Evolutionary conservation across 2,888 invertebrate genomes (phyloP), one percentile per base, ranked within the genome.

Genomic region (Dryocosmus kuriphilus): DNA sequence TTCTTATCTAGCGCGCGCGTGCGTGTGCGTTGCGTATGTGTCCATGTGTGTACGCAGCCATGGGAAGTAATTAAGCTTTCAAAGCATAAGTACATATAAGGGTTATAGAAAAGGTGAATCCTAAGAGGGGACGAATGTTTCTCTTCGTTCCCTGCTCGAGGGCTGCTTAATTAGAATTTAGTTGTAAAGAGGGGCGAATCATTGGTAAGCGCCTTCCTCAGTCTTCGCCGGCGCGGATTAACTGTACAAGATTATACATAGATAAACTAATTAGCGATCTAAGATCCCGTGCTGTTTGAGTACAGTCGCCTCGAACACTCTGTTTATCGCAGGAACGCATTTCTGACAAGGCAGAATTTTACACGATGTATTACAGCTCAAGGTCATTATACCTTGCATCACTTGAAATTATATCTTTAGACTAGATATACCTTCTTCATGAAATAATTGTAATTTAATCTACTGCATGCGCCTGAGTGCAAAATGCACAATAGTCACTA

Each of bases 91-190:
- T 30, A 7, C 27, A 32, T 62, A n/a, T 30, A 1, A 30, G 6
- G 14, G 5, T 1, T 67, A 67, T 46, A 67, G 67, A 75, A 80
- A 80, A 82, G 82, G 82, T 80, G 65, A 67, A 82, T 67, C 71
- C 80, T 78, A 73, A 80, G 78, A 82, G 81, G 57, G 78, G 78
- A 75, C 79, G 78, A 78, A 79, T 74, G 77, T 78, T 81, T 81
- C 80, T 81, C 80, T 77, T 46, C 83, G 81, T 82, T 83, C 84
- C 78, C 83, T 82, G 80, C 82, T 81, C 84, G 83, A 86, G 87
- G 86, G 87, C 85, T 87, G 86, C 84, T 88, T 88, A 88, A 88
- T 88, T 88, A 87, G 87, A 85, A 86, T 86, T 86, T 88, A 88
- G 87, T 87, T 86, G 84, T 85, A 85, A 83, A 81, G 83, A 83